phyloP scores from a whole-genome alignment of 2,888 invertebrate genomes.

The Cephus runcator region DNA sequence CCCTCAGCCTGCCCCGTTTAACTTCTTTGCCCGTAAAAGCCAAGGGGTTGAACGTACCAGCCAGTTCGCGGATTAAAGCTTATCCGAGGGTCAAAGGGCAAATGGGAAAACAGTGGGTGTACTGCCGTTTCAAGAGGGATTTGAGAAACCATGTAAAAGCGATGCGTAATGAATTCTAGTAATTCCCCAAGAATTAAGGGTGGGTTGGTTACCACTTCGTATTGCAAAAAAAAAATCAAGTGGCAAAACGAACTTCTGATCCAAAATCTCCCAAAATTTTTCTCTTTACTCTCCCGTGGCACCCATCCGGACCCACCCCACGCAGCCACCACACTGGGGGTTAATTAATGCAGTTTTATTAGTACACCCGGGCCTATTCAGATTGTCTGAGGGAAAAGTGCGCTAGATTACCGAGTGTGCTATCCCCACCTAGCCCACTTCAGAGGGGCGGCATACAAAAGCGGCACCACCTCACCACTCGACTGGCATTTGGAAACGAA shows the following conservation, averaged over 20 bases:
- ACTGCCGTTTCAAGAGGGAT: not conserved
- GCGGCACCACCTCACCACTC: slow-evolving; percentile 10
- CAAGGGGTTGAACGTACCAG: not conserved
- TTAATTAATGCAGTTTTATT: slow-evolving; percentile 54
- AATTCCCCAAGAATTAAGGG: not conserved
- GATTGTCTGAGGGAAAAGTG: not conserved
- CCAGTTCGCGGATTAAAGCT: not conserved
- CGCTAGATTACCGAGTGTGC: slow-evolving; percentile 6
- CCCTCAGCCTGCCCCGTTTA: not conserved
- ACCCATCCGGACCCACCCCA: not conserved
- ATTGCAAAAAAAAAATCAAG: not conserved
- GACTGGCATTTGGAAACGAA: not conserved
- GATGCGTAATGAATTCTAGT: not conserved
- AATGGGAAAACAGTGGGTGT: not conserved
- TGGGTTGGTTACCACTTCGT: not conserved
- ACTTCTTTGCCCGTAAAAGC: not conserved
- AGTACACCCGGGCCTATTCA: slow-evolving; percentile 28
- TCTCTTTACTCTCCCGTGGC: not conserved
- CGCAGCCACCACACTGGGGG: slow-evolving; percentile 6
- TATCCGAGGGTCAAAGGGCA: not conserved
- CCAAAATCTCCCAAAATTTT: not conserved
- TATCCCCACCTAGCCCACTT: not conserved
- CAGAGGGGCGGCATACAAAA: slow-evolving; percentile 9
- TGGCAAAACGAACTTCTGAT: not conserved
- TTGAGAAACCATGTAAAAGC: not conserved